Conservation (phyloP, 2,113 vertebrate species). For the Xiphophorus couchianus region DNA sequence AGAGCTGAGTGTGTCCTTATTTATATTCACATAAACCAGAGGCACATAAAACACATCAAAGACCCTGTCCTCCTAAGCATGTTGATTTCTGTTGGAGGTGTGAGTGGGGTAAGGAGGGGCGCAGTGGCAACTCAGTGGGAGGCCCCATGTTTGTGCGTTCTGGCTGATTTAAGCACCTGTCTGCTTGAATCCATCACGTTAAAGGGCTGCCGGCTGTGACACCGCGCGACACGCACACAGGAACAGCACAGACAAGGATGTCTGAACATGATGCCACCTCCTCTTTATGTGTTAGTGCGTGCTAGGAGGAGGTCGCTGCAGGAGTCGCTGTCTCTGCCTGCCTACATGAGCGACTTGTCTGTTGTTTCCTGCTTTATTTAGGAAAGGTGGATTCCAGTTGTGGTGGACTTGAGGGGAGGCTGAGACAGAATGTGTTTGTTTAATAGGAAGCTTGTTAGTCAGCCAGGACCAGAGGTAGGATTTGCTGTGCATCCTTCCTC, state of each 20-base stretch:
- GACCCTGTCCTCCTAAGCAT: slow-evolving; percentile 36
- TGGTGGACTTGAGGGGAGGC: slow-evolving; percentile 42
- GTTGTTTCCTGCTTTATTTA: slow-evolving; percentile 64
- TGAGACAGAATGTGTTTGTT: slow-evolving; percentile 43
- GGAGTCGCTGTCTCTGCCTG: slow-evolving; percentile 51
- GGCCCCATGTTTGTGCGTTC: slow-evolving; percentile 44
- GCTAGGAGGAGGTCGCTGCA: slow-evolving; percentile 43
- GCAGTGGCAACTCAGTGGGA: slow-evolving; percentile 45
- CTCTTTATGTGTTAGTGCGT: slow-evolving; percentile 34
- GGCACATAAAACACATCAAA: slow-evolving; percentile 70
- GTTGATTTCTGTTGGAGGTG: slow-evolving; percentile 51
- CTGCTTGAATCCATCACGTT: slow-evolving; percentile 51
- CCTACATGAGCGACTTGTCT: slow-evolving; percentile 32
- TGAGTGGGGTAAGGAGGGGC: neutral
- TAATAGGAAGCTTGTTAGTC: slow-evolving; percentile 45
- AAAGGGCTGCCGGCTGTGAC: slow-evolving; percentile 42
- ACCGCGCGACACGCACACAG: slow-evolving; percentile 22
- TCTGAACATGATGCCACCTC: slow-evolving; percentile 45
- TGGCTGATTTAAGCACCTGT: slow-evolving; percentile 69
- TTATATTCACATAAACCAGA: slow-evolving; percentile 68
- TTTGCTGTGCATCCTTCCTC: slow-evolving; percentile 54
- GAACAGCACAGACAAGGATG: slow-evolving; percentile 38
- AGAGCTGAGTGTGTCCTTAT: slow-evolving; percentile 50
- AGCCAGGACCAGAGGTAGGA: slow-evolving; percentile 47
- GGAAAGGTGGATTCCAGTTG: slow-evolving; percentile 57